A percentile compares a stretch with the other conserved stretches of the same genome.
Evolutionary conservation across 2,113 vertebrate genomes (phyloP).

Genomic region (Barbus barbus): DNA sequence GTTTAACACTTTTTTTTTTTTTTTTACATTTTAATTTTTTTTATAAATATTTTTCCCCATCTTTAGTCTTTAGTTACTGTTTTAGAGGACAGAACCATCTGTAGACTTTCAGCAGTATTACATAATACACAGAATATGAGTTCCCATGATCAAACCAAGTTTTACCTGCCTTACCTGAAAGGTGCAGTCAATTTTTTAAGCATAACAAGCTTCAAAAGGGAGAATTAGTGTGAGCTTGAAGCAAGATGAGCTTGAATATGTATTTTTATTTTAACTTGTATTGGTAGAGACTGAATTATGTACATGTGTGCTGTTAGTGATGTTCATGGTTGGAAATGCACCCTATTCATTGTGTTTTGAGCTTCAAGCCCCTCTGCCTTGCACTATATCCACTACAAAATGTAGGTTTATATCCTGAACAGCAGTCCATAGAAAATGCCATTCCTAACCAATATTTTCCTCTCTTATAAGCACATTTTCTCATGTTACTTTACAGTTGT

Average conservation of each 20-base stretch:
- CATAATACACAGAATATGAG: background rate
- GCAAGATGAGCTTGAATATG: background rate
- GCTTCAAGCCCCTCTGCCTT: conserved; percentile 37
- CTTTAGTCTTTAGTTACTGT: conserved; percentile 6
- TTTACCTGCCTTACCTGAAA: conserved; percentile 34
- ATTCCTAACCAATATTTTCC: conserved; percentile 35
- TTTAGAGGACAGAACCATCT: background rate
- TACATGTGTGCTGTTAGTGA: background rate
- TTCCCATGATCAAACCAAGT: conserved; percentile 16
- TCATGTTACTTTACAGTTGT: conserved; percentile 40
- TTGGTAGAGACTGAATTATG: background rate
- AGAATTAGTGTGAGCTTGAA: conserved; percentile 13
- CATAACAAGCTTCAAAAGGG: background rate
- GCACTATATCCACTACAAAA: conserved; percentile 13
- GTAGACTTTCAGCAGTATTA: conserved; percentile 49
- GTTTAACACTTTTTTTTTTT: background rate
- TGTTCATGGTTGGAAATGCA: conserved; percentile 19
- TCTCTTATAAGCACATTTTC: conserved; percentile 59
- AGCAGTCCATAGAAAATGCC: background rate
- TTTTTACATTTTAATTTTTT: background rate
- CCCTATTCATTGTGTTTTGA: conserved; percentile 42
- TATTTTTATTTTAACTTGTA: conserved; percentile 20
- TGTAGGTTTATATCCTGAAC: conserved; percentile 21
- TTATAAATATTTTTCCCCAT: background rate
- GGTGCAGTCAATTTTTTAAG: background rate